A percentile compares a stretch with the other conserved stretches of the same genome.
phyloP scores from a whole-genome alignment of 2,888 invertebrate species.

The Druceiella hillmani region DNA sequence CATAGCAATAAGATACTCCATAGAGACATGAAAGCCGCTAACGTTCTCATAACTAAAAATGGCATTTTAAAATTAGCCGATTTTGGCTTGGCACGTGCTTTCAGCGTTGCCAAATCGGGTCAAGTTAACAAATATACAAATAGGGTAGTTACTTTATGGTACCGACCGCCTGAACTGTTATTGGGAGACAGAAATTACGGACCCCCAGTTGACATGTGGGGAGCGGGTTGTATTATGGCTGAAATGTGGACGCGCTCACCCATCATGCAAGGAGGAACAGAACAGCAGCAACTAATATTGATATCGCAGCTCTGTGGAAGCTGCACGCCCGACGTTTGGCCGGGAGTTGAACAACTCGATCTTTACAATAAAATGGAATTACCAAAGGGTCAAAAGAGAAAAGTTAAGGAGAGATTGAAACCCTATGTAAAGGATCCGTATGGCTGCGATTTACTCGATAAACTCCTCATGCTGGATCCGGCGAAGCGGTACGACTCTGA shows the following conservation, averaged over 20 bases:
- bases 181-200: constrained; percentile 88
- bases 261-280: constrained; percentile 94
- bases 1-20: constrained; percentile 94
- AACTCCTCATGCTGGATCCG: constrained; percentile 87
- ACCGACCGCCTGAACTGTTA: constrained; percentile 59
- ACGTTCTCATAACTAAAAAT: constrained; percentile 93
- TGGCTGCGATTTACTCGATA: constrained; percentile 91
- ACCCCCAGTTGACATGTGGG: constrained; percentile 95
- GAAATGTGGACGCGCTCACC: constrained; percentile 98
- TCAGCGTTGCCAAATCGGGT: constrained; percentile 82
- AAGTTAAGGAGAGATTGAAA: constrained; percentile 78
- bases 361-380: constrained; percentile 84
- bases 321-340: constrained; percentile 91
- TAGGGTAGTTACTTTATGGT: constrained; percentile 96
- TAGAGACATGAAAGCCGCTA: constrained; percentile 98
- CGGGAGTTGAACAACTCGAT: constrained; percentile 85
- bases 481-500: constrained; percentile 81
- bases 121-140: constrained; percentile 87
- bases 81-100: constrained; percentile 94
- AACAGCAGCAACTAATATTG: constrained; percentile 90
- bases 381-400: constrained; percentile 79
- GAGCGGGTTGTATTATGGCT: constrained; percentile 99
- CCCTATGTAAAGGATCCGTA: constrained; percentile 88
- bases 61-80: constrained; percentile 94
- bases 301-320: constrained; percentile 97